Base-by-base conservation (phyloP, 2,888 invertebrate species). In the Cremastinae sp. region DNA sequence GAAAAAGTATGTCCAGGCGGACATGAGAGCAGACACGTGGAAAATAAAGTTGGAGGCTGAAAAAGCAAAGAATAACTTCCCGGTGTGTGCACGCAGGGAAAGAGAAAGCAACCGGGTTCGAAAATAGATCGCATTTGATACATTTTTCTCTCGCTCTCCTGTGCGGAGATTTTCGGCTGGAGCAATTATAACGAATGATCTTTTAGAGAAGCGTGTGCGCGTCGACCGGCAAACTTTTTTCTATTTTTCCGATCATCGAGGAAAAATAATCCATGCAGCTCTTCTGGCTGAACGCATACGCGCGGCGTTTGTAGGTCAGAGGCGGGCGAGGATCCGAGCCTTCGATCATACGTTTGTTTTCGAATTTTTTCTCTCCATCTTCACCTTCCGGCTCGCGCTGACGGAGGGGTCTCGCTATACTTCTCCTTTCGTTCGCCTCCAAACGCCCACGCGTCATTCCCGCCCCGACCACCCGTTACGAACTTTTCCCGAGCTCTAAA, bases 401-500 rank as follows among this genome's bases (percentile, higher is more conserved):
- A 16, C 20, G 18, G 41, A 51, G 58, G 34, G 59, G 34, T 69
- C 58, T 22, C 79, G 65, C 28, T 28, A n/a, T n/a, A 28, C 28
- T 84, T 81, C 81, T 18, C 82, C 82, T 79, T 76, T 65, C 79
- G 80, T 36, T 70, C 70, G 45, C 70, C 49, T 69, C 64, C 38
- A 70, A 38, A 36, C 81, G 69, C 85, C 83, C 82, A 83, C 84
- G 79, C 79, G 16, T n/a, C n/a, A n/a, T 72, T 16, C 38, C n/a
- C 28, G 28, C 28, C 54, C 58, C 81, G 82, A 81, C 78, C 81
- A 73, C 82, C 75, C 78, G 77, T 78, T 76, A 82, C 81, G 80
- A 83, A 83, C 86, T 85, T 28, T 28, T 84, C 83, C 80, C 82
- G 75, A 83, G 78, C 75, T 82, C 82, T 79, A 84, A 85, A 85